Evolutionary conservation across 1,140 invertebrate species (phyloP).

Genomic region (Drosophila prosaltans): DNA sequence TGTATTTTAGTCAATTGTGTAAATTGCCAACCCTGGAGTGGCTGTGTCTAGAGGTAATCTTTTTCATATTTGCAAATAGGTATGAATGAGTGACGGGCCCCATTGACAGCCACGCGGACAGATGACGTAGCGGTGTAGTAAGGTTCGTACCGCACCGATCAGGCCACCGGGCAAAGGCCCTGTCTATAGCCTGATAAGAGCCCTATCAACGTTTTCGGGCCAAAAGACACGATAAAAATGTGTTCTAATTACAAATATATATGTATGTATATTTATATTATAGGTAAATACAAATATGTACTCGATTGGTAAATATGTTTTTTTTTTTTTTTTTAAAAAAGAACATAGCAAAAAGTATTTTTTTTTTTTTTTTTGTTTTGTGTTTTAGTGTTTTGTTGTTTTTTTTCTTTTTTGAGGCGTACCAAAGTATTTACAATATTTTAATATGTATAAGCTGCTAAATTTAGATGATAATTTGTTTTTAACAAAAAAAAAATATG

Average conservation of each 20-base stretch:
- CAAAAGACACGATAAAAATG: slow-evolving; percentile 18
- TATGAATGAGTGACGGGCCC: slow-evolving; percentile 1
- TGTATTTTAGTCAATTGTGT: too few relatives aligned
- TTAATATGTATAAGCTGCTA: slow-evolving; percentile 18
- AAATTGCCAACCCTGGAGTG: too few relatives aligned
- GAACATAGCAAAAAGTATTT: slow-evolving; percentile 49
- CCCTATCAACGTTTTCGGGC: slow-evolving; percentile 23
- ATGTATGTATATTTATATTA: neutral
- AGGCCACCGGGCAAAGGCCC: slow-evolving; percentile 54
- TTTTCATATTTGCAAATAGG: neutral
- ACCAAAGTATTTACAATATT: slow-evolving; percentile 48
- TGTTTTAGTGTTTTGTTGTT: neutral
- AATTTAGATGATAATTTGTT: neutral
- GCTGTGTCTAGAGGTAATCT: neutral
- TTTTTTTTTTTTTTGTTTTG: slow-evolving; percentile 7
- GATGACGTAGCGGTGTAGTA: slow-evolving; percentile 9
- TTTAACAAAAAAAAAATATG: slow-evolving; percentile 1
- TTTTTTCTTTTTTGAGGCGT: slow-evolving; percentile 28
- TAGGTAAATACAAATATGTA: slow-evolving; percentile 19
- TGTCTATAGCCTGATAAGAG: slow-evolving; percentile 31
- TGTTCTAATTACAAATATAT: neutral
- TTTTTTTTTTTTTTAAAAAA: slow-evolving; percentile 21
- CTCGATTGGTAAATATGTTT: slow-evolving; percentile 4
- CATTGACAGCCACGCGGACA: slow-evolving; percentile 8
- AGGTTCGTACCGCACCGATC: slow-evolving; percentile 32